Evolutionary conservation across 2,888 invertebrate species (phyloP).

Genomic region (Ormyrus thymus): DNA sequence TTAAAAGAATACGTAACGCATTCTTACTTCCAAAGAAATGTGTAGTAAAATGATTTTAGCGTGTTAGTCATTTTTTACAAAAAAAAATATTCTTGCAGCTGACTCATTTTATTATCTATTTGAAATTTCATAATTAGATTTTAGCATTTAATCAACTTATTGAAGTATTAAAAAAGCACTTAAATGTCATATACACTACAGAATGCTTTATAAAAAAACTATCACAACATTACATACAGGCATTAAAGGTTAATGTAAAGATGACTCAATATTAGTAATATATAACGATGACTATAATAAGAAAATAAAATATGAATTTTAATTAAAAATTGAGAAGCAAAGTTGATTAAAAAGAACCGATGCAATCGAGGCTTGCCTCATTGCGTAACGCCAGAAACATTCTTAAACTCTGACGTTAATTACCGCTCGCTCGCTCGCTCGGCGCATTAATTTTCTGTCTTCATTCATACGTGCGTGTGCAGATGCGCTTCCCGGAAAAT

Average conservation of each 20-base stretch:
- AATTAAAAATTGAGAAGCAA: too few species aligned
- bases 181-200: too few species aligned
- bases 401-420: neutral
- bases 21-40: constrained; percentile 10
- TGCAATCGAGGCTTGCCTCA: neutral
- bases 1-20: constrained; percentile 5
- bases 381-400: neutral
- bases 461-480: too few species aligned
- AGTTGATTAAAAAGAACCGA: too few species aligned
- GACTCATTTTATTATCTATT: constrained; percentile 38
- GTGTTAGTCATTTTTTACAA: neutral
- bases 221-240: too few species aligned
- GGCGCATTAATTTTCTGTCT: too few species aligned
- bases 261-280: neutral
- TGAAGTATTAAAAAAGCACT: too few species aligned
- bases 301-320: neutral
- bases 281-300: neutral
- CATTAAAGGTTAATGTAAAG: too few species aligned
- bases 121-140: constrained; percentile 20
- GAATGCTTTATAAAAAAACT: too few species aligned
- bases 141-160: too few species aligned
- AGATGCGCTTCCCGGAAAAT: neutral
- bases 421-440: neutral
- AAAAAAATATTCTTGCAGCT: constrained; percentile 12
- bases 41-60: constrained; percentile 24